Evolutionary conservation across 1,140 invertebrate species (phyloP), one percentile per base, ranked within the genome.

Genomic region (Rhyacophila brunnea): DNA sequence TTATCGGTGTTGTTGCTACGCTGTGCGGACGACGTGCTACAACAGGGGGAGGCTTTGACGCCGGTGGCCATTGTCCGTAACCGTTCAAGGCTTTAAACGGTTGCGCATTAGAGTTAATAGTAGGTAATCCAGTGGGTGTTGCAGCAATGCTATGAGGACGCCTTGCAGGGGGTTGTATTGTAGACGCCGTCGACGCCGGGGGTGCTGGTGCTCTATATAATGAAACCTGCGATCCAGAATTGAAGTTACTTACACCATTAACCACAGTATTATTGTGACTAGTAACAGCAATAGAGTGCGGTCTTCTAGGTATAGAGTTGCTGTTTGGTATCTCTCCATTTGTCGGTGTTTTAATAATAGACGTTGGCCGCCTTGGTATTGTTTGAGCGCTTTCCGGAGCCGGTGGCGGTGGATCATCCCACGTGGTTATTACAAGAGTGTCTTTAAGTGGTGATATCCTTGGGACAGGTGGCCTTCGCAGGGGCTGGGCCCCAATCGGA

Each of bases 71-170:
- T 1, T 42, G 58, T 18, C 50, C 50, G 34, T 53, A 64, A 3
- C 62, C 62, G 42, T 64, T 64, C 18, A 64, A 43, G n/a, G 48
- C 44, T 19, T 64, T 64, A 48, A 60, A 64, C 3, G 56, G 56
- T 14, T 42, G 14, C 1, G 51, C 56, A 20, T 64, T 64, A 42
- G 14, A 17, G 32, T 18, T 32, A 18, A 13, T 42, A 2, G 32
- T 23, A 0, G 43, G 35, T 28, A 28, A 9, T 6, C 56, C 58
- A 3, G 58, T 57, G 1, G 57, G 59, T 0, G 59, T 59, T 1
- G 72, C 65, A 40, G 74, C 77, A 61, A 77, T 72, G 63, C 73
- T 77, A 68, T 72, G 75, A 67, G 75, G 70, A 66, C 80, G 65
- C 54, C 77, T 70, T 23, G 71, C 71, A 64, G 72, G 74, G 66